Base-by-base conservation (phyloP, 2,113 vertebrate species). In the Lanius collurio region DNA sequence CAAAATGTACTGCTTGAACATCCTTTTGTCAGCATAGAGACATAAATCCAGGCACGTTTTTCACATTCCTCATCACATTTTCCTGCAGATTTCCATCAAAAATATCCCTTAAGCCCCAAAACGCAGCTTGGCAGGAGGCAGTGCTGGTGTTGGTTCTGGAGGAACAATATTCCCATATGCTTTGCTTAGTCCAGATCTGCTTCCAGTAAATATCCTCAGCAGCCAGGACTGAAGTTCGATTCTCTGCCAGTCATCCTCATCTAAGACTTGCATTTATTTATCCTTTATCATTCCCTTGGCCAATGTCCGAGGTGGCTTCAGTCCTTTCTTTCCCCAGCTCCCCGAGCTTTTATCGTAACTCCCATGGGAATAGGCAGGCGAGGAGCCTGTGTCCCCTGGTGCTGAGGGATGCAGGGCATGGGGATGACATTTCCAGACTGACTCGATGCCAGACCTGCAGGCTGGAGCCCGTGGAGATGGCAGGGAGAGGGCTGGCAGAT, bases 171-270 rank as follows among this genome's bases (percentile, higher is more conserved):
- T 93, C 92, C 87, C 90, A 70, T 89, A 80, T 89, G 92, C 74
- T 94, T 93, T 59, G 57, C 78, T 82, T 44, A 71, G 77, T 94
- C 91, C 80, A 89, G 80, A 91, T 83, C 87, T 55, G 87, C 86
- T 93, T 74, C 75, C 69, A 71, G 67, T 81, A 89, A 93, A 75
- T 63, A 69, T 83, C 69, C 44, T 88, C 49, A 9, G 78, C 83
- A 79, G 47, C 69, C 35, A 28, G 77, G 49, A 50, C 14, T 84
- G 92, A 83, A 77, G 53, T 46, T 52, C 5, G 28, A 68, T 53
- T 55, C 8, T 70, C 75, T 91, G 56, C 57, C 67, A 83, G 60
- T 92, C 90, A 49, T 83, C 60, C 80, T 35, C 86, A 46, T 64
- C 35, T 46, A 52, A 94, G 52, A 9, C 52, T 69, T 23, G 11